Evolutionary conservation across 37 sponge, comb jelly and placozoan genomes (phyloP).

Genomic region (Crambe crambe): DNA sequence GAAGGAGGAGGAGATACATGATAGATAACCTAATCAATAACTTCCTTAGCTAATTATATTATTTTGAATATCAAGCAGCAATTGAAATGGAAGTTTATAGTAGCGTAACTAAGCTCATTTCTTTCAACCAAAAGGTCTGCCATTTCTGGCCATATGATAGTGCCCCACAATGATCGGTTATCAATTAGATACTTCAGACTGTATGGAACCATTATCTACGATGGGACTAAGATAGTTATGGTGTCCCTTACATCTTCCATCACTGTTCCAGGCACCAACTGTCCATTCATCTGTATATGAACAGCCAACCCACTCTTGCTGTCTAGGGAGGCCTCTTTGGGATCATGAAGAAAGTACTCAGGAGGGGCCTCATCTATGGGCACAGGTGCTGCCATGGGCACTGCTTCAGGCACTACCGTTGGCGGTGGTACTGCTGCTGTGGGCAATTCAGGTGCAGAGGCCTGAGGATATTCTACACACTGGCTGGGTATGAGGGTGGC

Average conservation of each 20-base stretch:
- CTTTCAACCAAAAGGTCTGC: too few species aligned
- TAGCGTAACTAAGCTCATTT: too few species aligned
- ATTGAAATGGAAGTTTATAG: too few species aligned
- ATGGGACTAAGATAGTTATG: too few species aligned
- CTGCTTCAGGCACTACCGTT: background rate
- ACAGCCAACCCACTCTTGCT: conserved; percentile 9
- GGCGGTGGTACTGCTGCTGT: background rate
- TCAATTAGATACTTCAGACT: too few species aligned
- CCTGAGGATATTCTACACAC: background rate
- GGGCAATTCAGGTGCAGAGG: background rate
- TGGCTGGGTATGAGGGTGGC: background rate
- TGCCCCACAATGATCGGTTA: too few species aligned
- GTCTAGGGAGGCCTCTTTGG: background rate
- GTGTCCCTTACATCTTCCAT: conserved; percentile 32
- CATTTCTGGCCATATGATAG: too few species aligned
- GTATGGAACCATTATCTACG: too few species aligned
- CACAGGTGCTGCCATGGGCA: background rate
- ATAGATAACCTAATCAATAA: too few species aligned
- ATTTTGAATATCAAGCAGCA: too few species aligned
- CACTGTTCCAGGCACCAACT: conserved; percentile 24
- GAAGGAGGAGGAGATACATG: background rate
- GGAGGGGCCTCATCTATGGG: conserved; percentile 6
- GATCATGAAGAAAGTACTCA: conserved; percentile 8
- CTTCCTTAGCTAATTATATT: too few species aligned
- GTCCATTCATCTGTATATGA: conserved; percentile 37